Base-by-base conservation (phyloP, 2,888 invertebrate genomes). In the Pandemis heparana region DNA sequence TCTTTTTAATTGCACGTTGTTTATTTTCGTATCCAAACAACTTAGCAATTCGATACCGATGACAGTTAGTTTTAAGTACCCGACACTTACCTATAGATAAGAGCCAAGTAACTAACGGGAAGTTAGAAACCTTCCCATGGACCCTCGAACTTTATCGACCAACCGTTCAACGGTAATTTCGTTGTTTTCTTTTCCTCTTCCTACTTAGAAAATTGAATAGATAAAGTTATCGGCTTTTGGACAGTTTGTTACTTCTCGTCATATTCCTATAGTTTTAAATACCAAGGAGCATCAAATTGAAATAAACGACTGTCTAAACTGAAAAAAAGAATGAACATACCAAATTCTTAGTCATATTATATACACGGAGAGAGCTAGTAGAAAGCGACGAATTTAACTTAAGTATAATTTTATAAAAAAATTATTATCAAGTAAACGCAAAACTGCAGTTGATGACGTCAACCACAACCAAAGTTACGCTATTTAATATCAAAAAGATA, bases 141-240 rank as follows among this genome's bases (percentile, higher is more conserved):
- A 71, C 77, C 77, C 71, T 71, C 65, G 66, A 75, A 76, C 80
- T 79, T 80, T 82, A 80, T 81, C 82, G 80, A 79, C 75, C 72
- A 75, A 78, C 78, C 78, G 79, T 76, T 78, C 76, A 82, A 82
- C 82, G 82, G 84, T 85, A 79, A 81, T 81, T 81, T 81, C 79
- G 81, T 86, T 85, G 82, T 78, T 82, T 82, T 80, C 80, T 78
- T 77, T 64, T 69, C 60, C 60, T 69, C 41, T 61, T 38, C 59
- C 23, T 39, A 48, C 64, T 43, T 64, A 65, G 61, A 65, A 43
- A 65, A 43, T 70, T 61, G 65, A 68, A 69, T 46, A 18, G 68
- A 64, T 64, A 48, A 68, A 68, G 23, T 60, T 51, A 43, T 16
- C 10, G 5, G 41, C 7, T 39, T 38, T 10, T 14, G 46, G 53